These are phyloP conservation scores for Danio choprae DNA, from an alignment of 2,797 vertebrate genomes.

Conservation along the genomic window DNA sequence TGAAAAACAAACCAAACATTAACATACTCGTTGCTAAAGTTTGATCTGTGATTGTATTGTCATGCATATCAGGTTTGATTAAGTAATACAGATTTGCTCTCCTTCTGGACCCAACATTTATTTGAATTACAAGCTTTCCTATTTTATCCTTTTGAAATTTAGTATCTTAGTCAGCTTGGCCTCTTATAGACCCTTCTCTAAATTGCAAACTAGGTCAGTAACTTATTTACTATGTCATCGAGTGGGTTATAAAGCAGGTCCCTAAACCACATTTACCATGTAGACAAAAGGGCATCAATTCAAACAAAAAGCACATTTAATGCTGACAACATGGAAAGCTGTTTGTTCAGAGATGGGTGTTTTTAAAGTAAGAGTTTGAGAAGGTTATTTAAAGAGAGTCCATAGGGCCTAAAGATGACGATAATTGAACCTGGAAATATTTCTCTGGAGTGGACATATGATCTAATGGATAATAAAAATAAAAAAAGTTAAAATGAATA, in stretches of 20 bases:
- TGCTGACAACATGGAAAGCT: background rate
- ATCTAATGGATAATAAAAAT: background rate
- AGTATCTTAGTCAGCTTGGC: slow-evolving; percentile 3
- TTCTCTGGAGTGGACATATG: background rate
- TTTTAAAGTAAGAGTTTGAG: background rate
- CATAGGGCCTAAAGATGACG: background rate
- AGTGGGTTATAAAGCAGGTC: background rate
- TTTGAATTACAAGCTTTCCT: background rate
- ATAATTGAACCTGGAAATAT: background rate
- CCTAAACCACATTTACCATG: slow-evolving; percentile 17
- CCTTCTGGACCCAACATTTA: background rate
- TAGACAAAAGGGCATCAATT: background rate
- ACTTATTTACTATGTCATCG: slow-evolving; percentile 1
- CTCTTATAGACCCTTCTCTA: slow-evolving; percentile 11
- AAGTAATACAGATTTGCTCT: background rate
- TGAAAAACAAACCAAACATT: slow-evolving; percentile 10
- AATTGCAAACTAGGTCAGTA: slow-evolving; percentile 30
- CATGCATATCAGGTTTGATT: background rate
- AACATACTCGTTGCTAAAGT: background rate
- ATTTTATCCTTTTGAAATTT: slow-evolving; percentile 10
- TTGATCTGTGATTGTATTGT: background rate
- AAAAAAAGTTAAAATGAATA: background rate
- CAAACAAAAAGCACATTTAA: background rate
- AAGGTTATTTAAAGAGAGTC: background rate
- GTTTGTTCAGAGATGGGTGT: background rate